These are phyloP conservation scores for Epinephelus coioides DNA, from an alignment of 2,797 vertebrate genomes.

Conservation along the genomic window DNA sequence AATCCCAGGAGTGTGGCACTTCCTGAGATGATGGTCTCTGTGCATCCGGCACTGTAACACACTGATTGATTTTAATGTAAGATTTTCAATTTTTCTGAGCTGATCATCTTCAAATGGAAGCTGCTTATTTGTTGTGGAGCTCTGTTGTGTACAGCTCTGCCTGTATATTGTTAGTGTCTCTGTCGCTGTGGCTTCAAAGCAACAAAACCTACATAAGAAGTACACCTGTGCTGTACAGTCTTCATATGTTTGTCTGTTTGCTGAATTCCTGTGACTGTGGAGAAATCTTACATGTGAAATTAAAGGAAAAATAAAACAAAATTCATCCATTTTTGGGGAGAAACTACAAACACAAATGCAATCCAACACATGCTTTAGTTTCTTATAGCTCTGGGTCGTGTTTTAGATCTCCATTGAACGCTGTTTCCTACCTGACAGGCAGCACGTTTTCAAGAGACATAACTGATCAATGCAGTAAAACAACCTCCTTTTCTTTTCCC, in stretches of 20 bases:
- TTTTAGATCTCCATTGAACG: neutral
- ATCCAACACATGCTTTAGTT: neutral
- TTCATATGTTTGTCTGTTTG: neutral
- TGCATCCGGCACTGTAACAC: neutral
- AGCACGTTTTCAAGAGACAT: constrained; percentile 44
- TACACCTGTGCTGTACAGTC: neutral
- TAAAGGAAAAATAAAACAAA: neutral
- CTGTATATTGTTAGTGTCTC: neutral
- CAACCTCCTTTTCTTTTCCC: constrained; percentile 57
- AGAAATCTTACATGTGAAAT: neutral
- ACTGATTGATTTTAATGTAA: no score
- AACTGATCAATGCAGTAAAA: constrained; percentile 45
- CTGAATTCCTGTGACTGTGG: neutral
- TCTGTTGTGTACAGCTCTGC: constrained; percentile 7
- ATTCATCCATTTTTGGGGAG: no score
- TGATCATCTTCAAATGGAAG: constrained; percentile 8
- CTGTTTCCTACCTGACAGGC: constrained; percentile 14
- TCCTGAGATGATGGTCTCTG: neutral
- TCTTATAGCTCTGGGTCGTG: constrained; percentile 15
- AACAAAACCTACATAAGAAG: constrained; percentile 4
- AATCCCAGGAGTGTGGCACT: constrained; percentile 2
- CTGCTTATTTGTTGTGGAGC: neutral
- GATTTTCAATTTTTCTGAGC: neutral
- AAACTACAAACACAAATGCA: neutral
- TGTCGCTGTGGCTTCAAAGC: constrained; percentile 10